Percentiles rank a stretch among this genome's conserved stretches.
Evolutionary conservation across 2,888 invertebrate species (phyloP).

Genomic region (Drosophila cognata): DNA sequence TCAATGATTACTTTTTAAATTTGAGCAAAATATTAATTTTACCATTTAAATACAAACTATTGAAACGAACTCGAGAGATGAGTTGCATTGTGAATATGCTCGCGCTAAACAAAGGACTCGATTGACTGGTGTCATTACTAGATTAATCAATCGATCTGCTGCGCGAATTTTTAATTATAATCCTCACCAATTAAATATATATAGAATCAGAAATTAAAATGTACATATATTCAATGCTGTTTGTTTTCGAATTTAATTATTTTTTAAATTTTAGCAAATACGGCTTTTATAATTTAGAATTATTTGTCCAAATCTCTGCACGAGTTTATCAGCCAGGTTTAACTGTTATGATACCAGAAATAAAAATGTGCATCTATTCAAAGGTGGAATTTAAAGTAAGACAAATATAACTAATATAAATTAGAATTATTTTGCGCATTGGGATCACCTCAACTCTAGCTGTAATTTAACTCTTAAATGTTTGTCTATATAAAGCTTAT

Average conservation of each 20-base stretch:
- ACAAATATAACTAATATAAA: background rate
- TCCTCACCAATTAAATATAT: background rate
- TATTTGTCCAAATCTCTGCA: background rate
- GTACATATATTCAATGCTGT: background rate
- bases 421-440: background rate
- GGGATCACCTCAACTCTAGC: background rate
- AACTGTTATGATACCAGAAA: background rate
- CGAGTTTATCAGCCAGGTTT: background rate
- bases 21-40: background rate
- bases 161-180: conserved; percentile 26
- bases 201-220: background rate
- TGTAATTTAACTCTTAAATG: background rate
- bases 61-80: background rate
- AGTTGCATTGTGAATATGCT: background rate
- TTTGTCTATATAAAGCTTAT: background rate
- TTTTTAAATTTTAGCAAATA: conserved; percentile 1
- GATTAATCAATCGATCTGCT: conserved; percentile 40
- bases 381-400: background rate
- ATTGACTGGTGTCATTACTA: background rate
- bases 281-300: background rate
- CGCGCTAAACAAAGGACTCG: background rate
- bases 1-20: background rate
- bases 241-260: conserved; percentile 1
- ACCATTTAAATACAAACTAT: background rate
- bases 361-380: background rate